Evolutionary conservation across 2,888 invertebrate species (phyloP), one percentile per base, ranked within the genome.

Genomic region (Drosophila hawaiiensis): DNA sequence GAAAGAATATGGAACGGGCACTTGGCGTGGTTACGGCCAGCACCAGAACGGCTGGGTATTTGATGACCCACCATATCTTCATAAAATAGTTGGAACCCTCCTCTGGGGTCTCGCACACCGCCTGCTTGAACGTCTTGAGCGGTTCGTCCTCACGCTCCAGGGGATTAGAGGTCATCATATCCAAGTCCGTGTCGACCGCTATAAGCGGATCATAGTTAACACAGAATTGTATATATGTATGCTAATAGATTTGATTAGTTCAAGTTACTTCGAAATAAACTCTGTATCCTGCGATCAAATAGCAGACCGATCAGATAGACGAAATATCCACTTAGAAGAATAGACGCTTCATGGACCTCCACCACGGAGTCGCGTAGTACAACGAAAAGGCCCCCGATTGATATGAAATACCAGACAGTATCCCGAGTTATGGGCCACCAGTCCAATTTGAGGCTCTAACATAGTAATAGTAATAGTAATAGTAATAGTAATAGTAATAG

Each of bases 121-220:
- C 58, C 91, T 97, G 96, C 39, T 96, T 94, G 37, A 96, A 94
- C 22, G 97, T 95, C 72, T 97, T 94, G 16, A 96, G 93, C 47
- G 96, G 94, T 0, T 96, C 96, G 91, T 97, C 97, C 91, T 96
- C 97, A 96, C 97, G 97, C 91, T 96, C 95, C 68, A 97, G 95
- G 63, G 95, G 94, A 89, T 96, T 96, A 87, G 97, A 97, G 83
- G 0, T 28, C 19, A 88, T 7, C 22, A 61, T 39, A 9, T 80
- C 73, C 0, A 1, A 33, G 0, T 72, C 66, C 0, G 0, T 0
- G 0, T 53, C 39, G 1, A 49, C 2, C 0, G 9, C 89, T 88
- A 37, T 0, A 55, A 53, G 14, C 25, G 3, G 1, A 37, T 10
- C 7, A 14, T 33, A 28, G 3, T n/a, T 33, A 6, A 12, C n/a